Evolutionary conservation across 2,888 invertebrate genomes (phyloP).

Genomic region (Aleiodes testaceus): DNA sequence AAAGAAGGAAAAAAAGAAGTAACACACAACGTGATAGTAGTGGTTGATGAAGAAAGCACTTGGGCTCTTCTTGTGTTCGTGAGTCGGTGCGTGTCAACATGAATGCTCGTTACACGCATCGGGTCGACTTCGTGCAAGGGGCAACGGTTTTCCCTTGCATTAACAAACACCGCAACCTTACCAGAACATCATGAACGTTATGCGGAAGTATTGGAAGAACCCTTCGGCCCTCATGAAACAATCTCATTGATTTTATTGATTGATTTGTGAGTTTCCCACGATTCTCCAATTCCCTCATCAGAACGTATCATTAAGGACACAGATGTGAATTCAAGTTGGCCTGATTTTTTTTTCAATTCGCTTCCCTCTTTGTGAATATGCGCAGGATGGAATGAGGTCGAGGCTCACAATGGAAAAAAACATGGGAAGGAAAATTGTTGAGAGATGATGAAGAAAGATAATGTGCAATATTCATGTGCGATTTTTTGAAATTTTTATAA

Average conservation of each 20-base stretch:
- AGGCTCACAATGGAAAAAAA: conserved; percentile 6
- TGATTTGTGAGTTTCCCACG: conserved; percentile 6
- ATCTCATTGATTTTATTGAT: conserved; percentile 2
- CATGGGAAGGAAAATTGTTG: conserved; percentile 16
- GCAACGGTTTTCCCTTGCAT: conserved; percentile 43
- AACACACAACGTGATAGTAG: conserved; percentile 17
- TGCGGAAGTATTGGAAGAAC: conserved; percentile 37
- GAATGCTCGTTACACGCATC: conserved; percentile 41
- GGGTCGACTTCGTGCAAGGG: conserved; percentile 41
- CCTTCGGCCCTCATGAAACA: conserved; percentile 12
- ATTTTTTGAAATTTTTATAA: too few relatives aligned
- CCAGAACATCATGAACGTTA: conserved; percentile 25
- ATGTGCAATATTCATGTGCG: too few relatives aligned
- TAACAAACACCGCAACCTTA: conserved; percentile 31
- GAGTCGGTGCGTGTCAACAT: conserved; percentile 41
- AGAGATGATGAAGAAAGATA: too few relatives aligned
- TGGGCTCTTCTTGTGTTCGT: conserved; percentile 7
- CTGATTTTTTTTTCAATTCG: too few relatives aligned
- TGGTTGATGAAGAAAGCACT: conserved; percentile 33
- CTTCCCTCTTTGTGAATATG: too few relatives aligned
- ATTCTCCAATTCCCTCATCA: too few relatives aligned
- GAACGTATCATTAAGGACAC: too few relatives aligned
- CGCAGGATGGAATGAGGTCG: conserved; percentile 9
- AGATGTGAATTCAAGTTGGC: too few relatives aligned
- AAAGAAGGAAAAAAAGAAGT: neutral